Evolutionary conservation across 2,888 invertebrate species (phyloP).

Genomic region (Nomada fabriciana): DNA sequence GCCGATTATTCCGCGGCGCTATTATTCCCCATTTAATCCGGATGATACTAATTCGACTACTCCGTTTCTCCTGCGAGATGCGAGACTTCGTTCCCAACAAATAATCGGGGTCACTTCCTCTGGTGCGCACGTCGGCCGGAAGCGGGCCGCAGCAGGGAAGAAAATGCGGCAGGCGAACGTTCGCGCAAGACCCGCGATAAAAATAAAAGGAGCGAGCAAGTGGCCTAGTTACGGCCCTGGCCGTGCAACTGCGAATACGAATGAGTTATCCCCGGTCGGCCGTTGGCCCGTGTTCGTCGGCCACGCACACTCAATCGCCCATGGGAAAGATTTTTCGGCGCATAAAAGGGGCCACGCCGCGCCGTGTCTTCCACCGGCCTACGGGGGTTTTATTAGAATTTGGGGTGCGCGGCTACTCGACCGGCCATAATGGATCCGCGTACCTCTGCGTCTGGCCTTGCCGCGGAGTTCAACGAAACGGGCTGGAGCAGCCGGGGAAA

Average conservation of each 20-base stretch:
- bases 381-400: conserved; percentile 71
- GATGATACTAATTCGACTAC: background rate
- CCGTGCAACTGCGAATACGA: conserved; percentile 63
- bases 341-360: conserved; percentile 64
- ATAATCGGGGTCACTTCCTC: background rate
- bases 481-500: conserved; percentile 12
- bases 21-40: background rate
- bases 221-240: conserved; percentile 67
- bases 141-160: background rate
- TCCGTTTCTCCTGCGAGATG: background rate
- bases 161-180: background rate
- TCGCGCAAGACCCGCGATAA: background rate
- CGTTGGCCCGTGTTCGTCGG: conserved; percentile 54
- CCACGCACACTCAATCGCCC: conserved; percentile 70
- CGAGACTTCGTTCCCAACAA: background rate
- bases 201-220: conserved; percentile 6
- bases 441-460: conserved; percentile 71
- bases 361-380: conserved; percentile 59
- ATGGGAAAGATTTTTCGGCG: conserved; percentile 76
- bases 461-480: conserved; percentile 17
- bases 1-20: conserved; percentile 9
- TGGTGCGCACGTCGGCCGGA: background rate
- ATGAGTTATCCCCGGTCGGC: conserved; percentile 63
- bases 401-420: conserved; percentile 68
- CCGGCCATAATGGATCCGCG: conserved; percentile 73